These are phyloP conservation scores for Campoplex capitator DNA, from an alignment of 2,888 invertebrate species.

Conservation along the genomic window DNA sequence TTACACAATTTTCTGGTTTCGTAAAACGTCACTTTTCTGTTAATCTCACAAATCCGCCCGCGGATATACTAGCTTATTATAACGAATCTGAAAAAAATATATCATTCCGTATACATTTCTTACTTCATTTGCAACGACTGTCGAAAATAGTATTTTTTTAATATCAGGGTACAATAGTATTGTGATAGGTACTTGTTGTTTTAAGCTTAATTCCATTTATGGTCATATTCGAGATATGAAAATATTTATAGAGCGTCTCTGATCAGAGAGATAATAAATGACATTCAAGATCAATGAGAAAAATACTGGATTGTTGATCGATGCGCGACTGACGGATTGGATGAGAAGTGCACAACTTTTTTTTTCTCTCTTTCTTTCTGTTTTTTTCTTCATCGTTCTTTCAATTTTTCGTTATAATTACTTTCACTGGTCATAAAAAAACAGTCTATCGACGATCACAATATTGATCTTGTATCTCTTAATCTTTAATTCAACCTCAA, in stretches of 20 bases:
- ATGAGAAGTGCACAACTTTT: conserved; percentile 35
- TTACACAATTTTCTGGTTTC: neutral
- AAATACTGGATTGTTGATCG: conserved; percentile 31
- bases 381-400: neutral
- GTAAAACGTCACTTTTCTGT: neutral
- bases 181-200: neutral
- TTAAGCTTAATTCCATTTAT: neutral
- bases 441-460: conserved; percentile 60
- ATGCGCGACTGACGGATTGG: conserved; percentile 48
- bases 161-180: neutral
- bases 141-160: conserved; percentile 30
- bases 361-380: neutral
- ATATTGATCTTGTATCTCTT: conserved; percentile 25
- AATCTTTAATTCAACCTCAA: neutral
- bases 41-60: conserved; percentile 60
- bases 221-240: neutral
- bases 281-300: neutral
- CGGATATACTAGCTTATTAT: conserved; percentile 35
- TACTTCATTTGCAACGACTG: conserved; percentile 21
- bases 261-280: neutral
- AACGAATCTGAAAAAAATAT: conserved; percentile 38
- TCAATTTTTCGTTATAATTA: conserved; percentile 16
- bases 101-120: conserved; percentile 1
- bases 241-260: conserved; percentile 1
- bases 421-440: conserved; percentile 53